Base-by-base conservation (phyloP, 2,113 vertebrate genomes). In the Theristicus caerulescens region DNA sequence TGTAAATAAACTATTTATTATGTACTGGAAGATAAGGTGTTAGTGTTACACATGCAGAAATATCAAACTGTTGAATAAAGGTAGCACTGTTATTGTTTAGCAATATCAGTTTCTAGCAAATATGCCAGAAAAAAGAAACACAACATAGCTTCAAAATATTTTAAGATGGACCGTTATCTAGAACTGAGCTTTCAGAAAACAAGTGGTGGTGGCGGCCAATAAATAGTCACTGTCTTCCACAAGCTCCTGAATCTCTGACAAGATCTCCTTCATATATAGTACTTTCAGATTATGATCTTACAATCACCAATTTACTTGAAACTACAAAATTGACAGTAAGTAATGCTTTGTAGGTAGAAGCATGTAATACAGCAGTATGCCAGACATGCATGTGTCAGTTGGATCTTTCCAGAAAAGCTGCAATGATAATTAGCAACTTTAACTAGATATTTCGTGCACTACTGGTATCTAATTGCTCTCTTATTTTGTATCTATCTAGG, bases 401-500 rank as follows among this genome's bases (percentile, higher is more conserved):
- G 15, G 27, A 62, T 62, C 58, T 82, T 84, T 85, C 55, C 49
- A 72, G 78, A 82, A 87, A 80, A 94, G 26, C 55, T 81, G 31
- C 32, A 89, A 0, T 62, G 54, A 25, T 90, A 90, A 88, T 44
- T 61, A 72, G 25, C 65, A 93, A 76, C 29, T 78, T 70, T 25
- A 77, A 72, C 14, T 67, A 38, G 34, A 17, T 44, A 21, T 15
- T 66, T 77, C 82, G 54, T 72, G 16, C 49, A 16, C 32, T 52
- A 19, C 34, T 34, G 32, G 14, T 59, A 22, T 27, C 47, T 95
- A 62, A 77, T 72, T 90, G 21, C 40, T 90, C 70, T 88, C 73
- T 52, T 91, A 17, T 76, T 96, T 65, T 96, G 24, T 67, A 52
- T 92, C 76, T 70, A 90, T 86, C 55, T 97, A 99, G 99, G 99